Evolutionary conservation across 2,797 vertebrate species (phyloP).

Genomic region (Trichosurus vulpecula): DNA sequence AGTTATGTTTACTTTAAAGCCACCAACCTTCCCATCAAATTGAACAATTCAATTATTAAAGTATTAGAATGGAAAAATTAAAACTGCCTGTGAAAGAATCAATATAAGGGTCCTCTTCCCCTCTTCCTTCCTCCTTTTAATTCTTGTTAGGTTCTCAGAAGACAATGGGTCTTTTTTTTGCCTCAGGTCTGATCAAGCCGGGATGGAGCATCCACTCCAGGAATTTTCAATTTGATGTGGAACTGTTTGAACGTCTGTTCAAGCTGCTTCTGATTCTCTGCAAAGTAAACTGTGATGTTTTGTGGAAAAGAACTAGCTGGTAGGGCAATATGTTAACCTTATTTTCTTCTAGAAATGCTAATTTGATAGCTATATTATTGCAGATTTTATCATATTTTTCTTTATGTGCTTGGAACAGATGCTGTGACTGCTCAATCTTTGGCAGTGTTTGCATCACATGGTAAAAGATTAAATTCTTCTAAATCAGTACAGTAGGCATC

Average conservation of each 20-base stretch:
- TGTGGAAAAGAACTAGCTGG: conserved; percentile 98
- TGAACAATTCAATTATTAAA: conserved; percentile 80
- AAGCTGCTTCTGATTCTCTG: conserved; percentile 98
- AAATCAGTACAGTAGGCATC: no score
- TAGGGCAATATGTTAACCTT: conserved; percentile 99
- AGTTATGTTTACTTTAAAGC: conserved; percentile 80
- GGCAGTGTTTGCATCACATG: no score
- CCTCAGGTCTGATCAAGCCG: conserved; percentile 90
- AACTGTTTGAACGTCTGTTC: conserved; percentile 98
- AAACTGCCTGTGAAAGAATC: conserved; percentile 84
- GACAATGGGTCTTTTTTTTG: conserved; percentile 52
- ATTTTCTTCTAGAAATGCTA: no score
- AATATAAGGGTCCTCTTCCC: conserved; percentile 72
- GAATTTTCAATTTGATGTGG: conserved; percentile 99
- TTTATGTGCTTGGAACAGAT: no score
- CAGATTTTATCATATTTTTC: no score
- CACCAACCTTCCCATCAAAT: conserved; percentile 74
- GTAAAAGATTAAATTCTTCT: no score
- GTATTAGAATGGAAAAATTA: conserved; percentile 81
- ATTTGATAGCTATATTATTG: no score
- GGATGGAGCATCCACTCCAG: conserved; percentile 93
- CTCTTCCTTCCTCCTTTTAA: conserved; percentile 63
- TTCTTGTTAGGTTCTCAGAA: conserved; percentile 75
- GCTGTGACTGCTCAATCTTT: no score
- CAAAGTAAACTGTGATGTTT: conserved; percentile 96